A percentile compares a stretch with the other conserved stretches of the same genome.
Evolutionary conservation across 2,888 invertebrate genomes (phyloP).

Genomic region (Diaphora mendica): DNA sequence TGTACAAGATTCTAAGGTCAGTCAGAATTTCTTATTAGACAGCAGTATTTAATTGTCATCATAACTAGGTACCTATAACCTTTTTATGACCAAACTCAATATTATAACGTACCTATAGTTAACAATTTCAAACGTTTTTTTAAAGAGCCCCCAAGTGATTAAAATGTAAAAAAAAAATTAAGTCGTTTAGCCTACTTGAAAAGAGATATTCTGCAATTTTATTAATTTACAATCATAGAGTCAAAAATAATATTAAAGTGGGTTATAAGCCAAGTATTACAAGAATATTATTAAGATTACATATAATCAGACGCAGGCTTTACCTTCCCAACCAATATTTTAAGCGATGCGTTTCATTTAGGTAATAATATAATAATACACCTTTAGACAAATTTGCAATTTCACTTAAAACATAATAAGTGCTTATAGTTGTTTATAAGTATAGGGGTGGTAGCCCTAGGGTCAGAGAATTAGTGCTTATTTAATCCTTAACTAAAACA

Average conservation of each 20-base stretch:
- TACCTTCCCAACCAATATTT: neutral
- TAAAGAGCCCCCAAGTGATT: accelerated
- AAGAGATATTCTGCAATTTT: neutral
- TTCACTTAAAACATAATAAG: constrained; percentile 18
- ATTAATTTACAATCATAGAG: neutral
- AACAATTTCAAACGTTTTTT: neutral
- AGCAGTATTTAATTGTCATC: no score
- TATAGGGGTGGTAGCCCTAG: constrained; percentile 42
- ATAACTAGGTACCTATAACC: no score
- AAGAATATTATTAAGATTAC: constrained; percentile 3
- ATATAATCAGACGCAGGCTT: neutral
- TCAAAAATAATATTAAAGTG: neutral
- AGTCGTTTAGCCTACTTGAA: neutral
- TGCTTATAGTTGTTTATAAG: constrained; percentile 19
- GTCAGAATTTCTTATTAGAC: no score
- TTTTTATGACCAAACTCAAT: no score
- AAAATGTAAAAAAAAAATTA: neutral
- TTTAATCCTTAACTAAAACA: constrained; percentile 27
- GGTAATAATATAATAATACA: constrained; percentile 16
- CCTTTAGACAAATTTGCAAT: constrained; percentile 12
- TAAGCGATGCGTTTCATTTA: constrained; percentile 1
- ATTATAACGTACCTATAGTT: no score
- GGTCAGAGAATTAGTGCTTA: constrained; percentile 52
- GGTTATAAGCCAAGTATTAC: neutral
- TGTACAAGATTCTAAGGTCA: no score